These are phyloP conservation scores for Cantharis rufa DNA, from an alignment of 2,888 invertebrate species.

Conservation along the genomic window DNA sequence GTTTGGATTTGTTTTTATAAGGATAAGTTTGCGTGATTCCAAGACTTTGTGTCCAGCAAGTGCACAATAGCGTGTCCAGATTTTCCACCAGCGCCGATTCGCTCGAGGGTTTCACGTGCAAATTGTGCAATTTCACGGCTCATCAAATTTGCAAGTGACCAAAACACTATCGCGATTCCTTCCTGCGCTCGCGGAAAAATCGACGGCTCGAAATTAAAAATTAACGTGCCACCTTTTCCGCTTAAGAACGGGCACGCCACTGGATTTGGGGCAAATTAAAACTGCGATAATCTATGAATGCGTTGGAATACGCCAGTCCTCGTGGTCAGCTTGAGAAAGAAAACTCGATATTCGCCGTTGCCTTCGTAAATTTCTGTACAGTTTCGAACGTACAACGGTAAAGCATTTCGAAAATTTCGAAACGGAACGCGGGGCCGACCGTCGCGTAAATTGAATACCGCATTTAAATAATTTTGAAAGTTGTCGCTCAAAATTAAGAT, in stretches of 20 bases:
- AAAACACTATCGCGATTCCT: not conserved
- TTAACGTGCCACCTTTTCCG: not conserved
- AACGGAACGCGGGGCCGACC: not conserved
- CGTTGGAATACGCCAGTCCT: slow-evolving; percentile 23
- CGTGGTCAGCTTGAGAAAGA: slow-evolving; percentile 23
- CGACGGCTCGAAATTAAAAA: not conserved
- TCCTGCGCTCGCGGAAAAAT: not conserved
- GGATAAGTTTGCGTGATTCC: slow-evolving; percentile 49
- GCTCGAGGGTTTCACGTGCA: not conserved
- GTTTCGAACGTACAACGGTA: not conserved
- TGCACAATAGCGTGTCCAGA: slow-evolving; percentile 54
- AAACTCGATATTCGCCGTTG: slow-evolving; percentile 17
- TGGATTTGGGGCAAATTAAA: slow-evolving; percentile 23
- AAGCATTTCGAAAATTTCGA: not conserved
- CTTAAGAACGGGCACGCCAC: slow-evolving; percentile 14
- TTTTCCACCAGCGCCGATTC: slow-evolving; percentile 46
- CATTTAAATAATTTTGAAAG: not conserved
- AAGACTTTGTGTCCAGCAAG: slow-evolving; percentile 49
- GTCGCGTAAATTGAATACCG: not conserved
- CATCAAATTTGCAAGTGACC: not conserved
- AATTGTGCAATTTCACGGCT: not conserved
- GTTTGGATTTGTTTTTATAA: slow-evolving; percentile 23
- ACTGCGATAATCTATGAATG: slow-evolving; percentile 29
- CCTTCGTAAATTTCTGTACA: slow-evolving; percentile 8
- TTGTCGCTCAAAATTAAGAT: not conserved